These are phyloP conservation scores for Periophthalmus magnuspinnatus DNA, from an alignment of 2,797 vertebrate genomes.

Conservation along the genomic window DNA sequence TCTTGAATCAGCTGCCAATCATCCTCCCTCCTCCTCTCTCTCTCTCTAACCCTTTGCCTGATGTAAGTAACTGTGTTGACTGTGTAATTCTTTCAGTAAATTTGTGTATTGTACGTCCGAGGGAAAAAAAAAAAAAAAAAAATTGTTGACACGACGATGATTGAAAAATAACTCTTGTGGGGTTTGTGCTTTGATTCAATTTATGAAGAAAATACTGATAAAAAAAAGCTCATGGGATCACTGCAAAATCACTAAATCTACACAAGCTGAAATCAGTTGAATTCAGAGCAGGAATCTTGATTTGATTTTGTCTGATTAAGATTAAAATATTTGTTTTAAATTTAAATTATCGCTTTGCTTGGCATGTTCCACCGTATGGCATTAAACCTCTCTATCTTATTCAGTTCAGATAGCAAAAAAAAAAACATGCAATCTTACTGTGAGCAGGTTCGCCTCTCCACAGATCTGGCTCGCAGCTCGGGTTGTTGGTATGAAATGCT, in stretches of 20 bases:
- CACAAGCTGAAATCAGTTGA: not conserved
- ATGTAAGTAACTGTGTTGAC: slow-evolving; percentile 75
- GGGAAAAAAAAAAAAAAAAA: slow-evolving; percentile 26
- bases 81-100: slow-evolving; percentile 74
- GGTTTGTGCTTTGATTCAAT: slow-evolving; percentile 63
- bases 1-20: slow-evolving; percentile 70
- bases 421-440: not conserved
- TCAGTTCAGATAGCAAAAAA: not conserved
- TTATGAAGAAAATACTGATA: slow-evolving; percentile 27
- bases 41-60: slow-evolving; percentile 61
- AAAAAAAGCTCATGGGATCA: not conserved
- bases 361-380: too few relatives aligned
- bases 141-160: slow-evolving; percentile 46
- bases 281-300: not conserved
- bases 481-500: not conserved
- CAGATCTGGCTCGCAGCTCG: too few relatives aligned
- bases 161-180: slow-evolving; percentile 47
- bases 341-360: too few relatives aligned
- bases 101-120: slow-evolving; percentile 73
- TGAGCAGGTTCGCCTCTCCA: not conserved
- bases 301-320: not conserved
- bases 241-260: not conserved
- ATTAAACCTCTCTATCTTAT: not conserved
- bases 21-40: slow-evolving; percentile 34
- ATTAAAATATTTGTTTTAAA: too few relatives aligned